phyloP scores from a whole-genome alignment of 1,140 invertebrate genomes.

The Drosophila tani region DNA sequence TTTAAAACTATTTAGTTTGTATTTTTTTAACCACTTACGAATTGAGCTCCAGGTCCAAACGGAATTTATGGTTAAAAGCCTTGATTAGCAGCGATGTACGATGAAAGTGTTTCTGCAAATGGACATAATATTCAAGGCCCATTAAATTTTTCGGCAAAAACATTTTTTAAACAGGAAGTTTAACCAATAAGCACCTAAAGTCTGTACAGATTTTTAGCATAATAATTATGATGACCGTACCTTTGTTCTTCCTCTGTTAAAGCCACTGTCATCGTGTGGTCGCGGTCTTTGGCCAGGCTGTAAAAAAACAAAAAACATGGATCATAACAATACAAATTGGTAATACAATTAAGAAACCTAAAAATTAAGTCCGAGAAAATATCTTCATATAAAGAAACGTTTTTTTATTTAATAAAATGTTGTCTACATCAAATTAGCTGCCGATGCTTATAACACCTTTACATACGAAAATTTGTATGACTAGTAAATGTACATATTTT shows the following conservation, averaged over 20 bases:
- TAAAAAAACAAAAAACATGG: constrained; percentile 45
- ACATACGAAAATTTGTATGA: no score
- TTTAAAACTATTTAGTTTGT: no score
- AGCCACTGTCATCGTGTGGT: constrained; percentile 80
- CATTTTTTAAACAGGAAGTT: neutral
- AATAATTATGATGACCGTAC: constrained; percentile 29
- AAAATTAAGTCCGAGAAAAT: no score
- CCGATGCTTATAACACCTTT: no score
- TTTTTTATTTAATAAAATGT: no score
- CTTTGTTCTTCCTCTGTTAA: constrained; percentile 82
- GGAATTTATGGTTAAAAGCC: constrained; percentile 98
- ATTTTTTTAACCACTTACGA: constrained; percentile 89
- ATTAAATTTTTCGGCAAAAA: neutral
- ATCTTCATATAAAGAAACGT: no score
- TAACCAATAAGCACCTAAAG: neutral
- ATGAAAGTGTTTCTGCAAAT: constrained; percentile 96
- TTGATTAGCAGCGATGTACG: constrained; percentile 97
- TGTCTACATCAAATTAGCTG: no score
- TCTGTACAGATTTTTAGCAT: neutral
- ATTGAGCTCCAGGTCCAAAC: constrained; percentile 97
- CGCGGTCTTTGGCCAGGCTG: constrained; percentile 81
- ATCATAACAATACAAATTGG: neutral
- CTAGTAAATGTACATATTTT: neutral
- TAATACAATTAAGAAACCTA: neutral
- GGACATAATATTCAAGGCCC: constrained; percentile 15